Percentiles rank a stretch among this genome's conserved stretches.
phyloP scores from a whole-genome alignment of 2,888 invertebrate genomes.

The Rapana venosa region DNA sequence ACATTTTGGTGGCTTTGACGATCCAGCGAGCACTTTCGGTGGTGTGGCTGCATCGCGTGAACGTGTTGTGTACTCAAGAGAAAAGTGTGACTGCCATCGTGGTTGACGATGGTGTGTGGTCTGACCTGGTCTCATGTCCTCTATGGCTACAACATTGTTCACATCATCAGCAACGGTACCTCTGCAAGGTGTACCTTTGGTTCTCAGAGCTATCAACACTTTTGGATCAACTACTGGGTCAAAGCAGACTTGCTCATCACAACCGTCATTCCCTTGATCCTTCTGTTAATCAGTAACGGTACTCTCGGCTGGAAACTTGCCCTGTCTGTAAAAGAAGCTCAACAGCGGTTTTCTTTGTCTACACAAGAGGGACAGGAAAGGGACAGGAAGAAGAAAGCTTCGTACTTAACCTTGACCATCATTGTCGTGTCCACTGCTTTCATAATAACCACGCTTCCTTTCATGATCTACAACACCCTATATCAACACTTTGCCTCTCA shows the following conservation, averaged over 20 bases:
- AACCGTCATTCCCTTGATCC: conserved; percentile 61
- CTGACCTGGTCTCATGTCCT: conserved; percentile 57
- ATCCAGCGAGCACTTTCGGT: conserved; percentile 63
- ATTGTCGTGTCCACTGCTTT: too few relatives aligned
- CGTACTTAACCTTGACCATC: neutral
- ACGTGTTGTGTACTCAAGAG: conserved; percentile 55
- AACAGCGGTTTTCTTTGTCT: neutral
- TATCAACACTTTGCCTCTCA: too few relatives aligned
- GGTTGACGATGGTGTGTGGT: conserved; percentile 46
- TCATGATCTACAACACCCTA: too few relatives aligned
- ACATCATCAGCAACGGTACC: conserved; percentile 30
- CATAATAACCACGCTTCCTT: too few relatives aligned
- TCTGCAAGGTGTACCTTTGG: conserved; percentile 10
- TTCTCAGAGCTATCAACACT: conserved; percentile 50
- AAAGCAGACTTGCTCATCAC: conserved; percentile 64
- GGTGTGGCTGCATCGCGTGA: conserved; percentile 62
- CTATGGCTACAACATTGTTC: conserved; percentile 51
- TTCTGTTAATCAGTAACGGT: conserved; percentile 63
- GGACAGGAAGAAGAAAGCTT: conserved; percentile 33
- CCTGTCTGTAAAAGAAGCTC: conserved; percentile 44
- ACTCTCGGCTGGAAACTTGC: conserved; percentile 61
- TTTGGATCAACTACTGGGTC: conserved; percentile 61
- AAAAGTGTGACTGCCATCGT: conserved; percentile 48
- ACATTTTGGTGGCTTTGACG: conserved; percentile 69
- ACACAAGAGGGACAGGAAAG: neutral